Conservation (phyloP, 2,797 vertebrate genomes). For the Jordanella pulchra region DNA sequence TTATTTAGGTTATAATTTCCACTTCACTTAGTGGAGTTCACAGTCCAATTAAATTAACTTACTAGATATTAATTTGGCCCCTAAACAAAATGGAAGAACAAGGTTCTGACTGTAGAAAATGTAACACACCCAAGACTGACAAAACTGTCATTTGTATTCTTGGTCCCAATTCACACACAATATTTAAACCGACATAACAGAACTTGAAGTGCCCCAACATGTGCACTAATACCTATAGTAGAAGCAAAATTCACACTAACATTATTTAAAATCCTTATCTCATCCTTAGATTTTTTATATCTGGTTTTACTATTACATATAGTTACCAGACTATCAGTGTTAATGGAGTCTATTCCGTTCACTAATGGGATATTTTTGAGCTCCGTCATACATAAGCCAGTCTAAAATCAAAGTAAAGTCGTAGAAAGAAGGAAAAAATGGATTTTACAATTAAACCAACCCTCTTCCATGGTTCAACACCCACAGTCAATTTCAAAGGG, state of each 20-base stretch:
- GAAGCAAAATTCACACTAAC: too few species aligned
- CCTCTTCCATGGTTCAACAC: slow-evolving; percentile 58
- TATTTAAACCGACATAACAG: neutral
- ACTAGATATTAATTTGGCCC: neutral
- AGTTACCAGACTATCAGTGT: slow-evolving; percentile 42
- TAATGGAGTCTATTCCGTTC: slow-evolving; percentile 45
- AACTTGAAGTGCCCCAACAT: neutral
- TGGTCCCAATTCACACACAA: neutral
- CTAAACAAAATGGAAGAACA: neutral
- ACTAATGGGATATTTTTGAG: slow-evolving; percentile 37
- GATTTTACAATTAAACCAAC: slow-evolving; percentile 53
- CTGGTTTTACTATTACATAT: too few species aligned
- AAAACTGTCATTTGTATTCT: neutral
- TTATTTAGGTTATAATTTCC: neutral
- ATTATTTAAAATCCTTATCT: too few species aligned
- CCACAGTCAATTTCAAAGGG: slow-evolving; percentile 61
- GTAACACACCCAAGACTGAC: neutral
- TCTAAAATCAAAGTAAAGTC: slow-evolving; percentile 33
- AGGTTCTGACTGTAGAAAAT: too few species aligned
- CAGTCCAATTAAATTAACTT: neutral
- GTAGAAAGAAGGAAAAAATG: slow-evolving; percentile 23
- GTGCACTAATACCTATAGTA: too few species aligned
- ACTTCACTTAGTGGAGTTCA: neutral
- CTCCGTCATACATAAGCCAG: slow-evolving; percentile 36
- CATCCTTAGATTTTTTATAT: too few species aligned